These are phyloP conservation scores for Microcebus murinus DNA, from an alignment of 2,113 vertebrate species.

Conservation along the genomic window DNA sequence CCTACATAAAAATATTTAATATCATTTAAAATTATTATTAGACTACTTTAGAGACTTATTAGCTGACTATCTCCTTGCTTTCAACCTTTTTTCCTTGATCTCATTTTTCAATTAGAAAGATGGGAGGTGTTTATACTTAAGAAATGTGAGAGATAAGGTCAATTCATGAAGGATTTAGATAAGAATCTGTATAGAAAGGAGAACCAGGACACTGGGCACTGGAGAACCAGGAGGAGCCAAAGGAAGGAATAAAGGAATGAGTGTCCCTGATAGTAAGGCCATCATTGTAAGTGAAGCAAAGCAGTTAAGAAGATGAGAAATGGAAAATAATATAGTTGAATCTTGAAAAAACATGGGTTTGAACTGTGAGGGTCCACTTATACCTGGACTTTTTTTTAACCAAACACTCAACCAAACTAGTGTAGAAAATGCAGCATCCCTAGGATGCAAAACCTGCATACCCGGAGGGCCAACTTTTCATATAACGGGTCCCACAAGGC, in stretches of 20 bases:
- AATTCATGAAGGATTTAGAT: neutral
- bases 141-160: neutral
- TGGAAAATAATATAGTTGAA: neutral
- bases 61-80: neutral
- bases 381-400: neutral
- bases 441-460: neutral
- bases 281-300: neutral
- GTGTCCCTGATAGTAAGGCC: neutral
- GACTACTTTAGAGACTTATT: neutral
- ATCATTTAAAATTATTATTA: slow-evolving; percentile 8
- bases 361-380: neutral
- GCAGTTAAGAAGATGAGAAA: neutral
- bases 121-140: neutral
- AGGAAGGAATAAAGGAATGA: neutral
- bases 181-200: neutral
- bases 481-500: neutral
- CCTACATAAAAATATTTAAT: neutral
- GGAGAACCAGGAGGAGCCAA: neutral
- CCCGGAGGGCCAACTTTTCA: neutral
- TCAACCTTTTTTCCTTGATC: neutral
- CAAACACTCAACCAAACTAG: neutral
- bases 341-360: neutral
- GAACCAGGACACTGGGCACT: neutral
- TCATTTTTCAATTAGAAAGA: neutral
- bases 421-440: neutral